A percentile compares a stretch with the other conserved stretches of the same genome.
phyloP scores from a whole-genome alignment of 2,888 invertebrate genomes.

The Drosophila lutescens region DNA sequence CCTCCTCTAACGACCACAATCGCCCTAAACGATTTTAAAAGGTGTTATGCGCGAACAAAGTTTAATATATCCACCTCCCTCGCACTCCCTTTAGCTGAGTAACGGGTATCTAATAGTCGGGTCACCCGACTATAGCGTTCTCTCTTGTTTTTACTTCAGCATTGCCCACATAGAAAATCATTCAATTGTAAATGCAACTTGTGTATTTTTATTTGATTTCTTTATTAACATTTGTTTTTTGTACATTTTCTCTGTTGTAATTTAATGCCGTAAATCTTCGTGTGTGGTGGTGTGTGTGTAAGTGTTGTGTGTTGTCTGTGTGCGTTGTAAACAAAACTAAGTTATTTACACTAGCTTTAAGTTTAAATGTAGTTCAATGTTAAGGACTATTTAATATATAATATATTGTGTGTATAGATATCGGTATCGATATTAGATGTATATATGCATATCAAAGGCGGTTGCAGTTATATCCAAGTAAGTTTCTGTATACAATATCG shows the following conservation, averaged over 20 bases:
- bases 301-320: conserved; percentile 42
- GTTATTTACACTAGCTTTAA: conserved; percentile 70
- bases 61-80: no score
- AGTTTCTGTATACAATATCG: conserved; percentile 64
- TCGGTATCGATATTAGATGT: conserved; percentile 51
- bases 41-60: no score
- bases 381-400: conserved; percentile 64
- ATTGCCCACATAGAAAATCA: conserved; percentile 9
- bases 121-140: no score
- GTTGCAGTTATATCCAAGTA: conserved; percentile 65
- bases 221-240: conserved; percentile 74
- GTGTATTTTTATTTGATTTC: conserved; percentile 52
- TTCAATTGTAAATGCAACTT: conserved; percentile 65
- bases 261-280: conserved; percentile 66
- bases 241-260: conserved; percentile 71
- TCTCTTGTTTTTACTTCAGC: no score
- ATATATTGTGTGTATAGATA: conserved; percentile 66
- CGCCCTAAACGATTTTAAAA: no score
- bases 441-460: conserved; percentile 79
- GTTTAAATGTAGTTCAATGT: conserved; percentile 59
- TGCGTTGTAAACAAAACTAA: conserved; percentile 76
- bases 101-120: no score
- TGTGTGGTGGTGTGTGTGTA: conserved; percentile 46
- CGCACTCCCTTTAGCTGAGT: no score
- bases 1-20: no score